Evolutionary conservation across 2,797 vertebrate genomes (phyloP), one percentile per base, ranked within the genome.

Genomic region (Karalla daura): DNA sequence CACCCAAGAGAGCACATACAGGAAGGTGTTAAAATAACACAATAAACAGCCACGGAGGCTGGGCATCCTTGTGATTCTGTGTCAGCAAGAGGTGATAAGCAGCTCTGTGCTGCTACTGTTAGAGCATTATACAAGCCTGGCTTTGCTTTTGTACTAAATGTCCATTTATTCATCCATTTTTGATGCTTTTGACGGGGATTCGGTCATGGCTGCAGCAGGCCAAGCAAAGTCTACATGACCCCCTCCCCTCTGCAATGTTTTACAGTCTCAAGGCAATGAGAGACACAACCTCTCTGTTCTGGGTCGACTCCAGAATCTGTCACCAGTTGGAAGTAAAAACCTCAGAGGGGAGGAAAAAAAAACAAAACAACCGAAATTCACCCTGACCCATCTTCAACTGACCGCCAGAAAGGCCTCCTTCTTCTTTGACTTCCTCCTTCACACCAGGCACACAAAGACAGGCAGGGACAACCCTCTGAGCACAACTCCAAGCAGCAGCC

Each of bases 21-120:
- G 77, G 52, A 76, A 86, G 87, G 90, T 85, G 89, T 86, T 58
- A 88, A 86, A 83, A 62, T 32, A 73, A 88, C 86, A 83, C 80
- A 62, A 6, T 52, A 43, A 65, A 63, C 41, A 59, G 69, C 58
- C 39, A 41, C 52, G 47, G 49, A 56, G 63, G 32, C 33, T 37
- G 39, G 58, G 55, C 71, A 74, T 17, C 40, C 46, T 33, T 10
- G 35, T 36, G 65, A 60, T 39, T 24, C 24, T 33, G 41, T 51
- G 53, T 55, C 59, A 67, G 73, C 8, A 4, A 33, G 76, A 50
- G 70, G 69, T 47, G 64, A 56, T 36, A 65, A 71, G 58, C 18
- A 76, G 54, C 74, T 55, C 62, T 51, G 32, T 32, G 28, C 41
- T 65, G 37, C 58, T 39, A 39, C 58, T 51, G 55, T 55, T 51